Evolutionary conservation across 2,113 vertebrate genomes (phyloP).

Genomic region (Sialia sialis): DNA sequence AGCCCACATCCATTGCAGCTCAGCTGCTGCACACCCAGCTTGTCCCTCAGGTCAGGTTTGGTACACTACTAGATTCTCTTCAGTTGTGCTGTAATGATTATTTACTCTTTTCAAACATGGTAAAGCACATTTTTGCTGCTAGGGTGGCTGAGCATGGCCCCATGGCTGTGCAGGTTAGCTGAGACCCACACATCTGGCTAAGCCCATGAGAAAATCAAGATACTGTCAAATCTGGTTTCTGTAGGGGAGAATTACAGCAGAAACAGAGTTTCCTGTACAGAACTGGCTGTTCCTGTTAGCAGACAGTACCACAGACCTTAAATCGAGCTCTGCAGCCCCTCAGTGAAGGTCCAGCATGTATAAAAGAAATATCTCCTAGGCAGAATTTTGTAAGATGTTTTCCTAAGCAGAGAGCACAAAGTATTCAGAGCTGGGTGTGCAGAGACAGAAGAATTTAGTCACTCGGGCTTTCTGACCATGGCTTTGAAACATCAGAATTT

Average conservation of each 20-base stretch:
- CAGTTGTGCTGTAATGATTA: neutral
- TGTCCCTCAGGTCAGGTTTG: neutral
- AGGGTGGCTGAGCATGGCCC: neutral
- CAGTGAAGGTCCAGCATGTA: neutral
- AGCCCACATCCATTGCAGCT: neutral
- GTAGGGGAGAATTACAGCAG: neutral
- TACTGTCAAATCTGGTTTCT: neutral
- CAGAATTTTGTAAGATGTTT: neutral
- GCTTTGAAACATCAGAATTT: constrained; percentile 28
- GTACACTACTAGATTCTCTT: neutral
- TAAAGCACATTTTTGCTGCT: neutral
- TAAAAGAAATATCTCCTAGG: neutral
- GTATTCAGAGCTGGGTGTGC: neutral
- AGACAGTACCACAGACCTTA: neutral
- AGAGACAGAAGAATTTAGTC: constrained; percentile 17
- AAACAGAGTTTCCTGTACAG: neutral
- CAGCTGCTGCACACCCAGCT: neutral
- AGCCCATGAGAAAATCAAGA: neutral
- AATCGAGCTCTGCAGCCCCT: neutral
- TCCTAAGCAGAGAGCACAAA: neutral
- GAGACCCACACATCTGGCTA: neutral
- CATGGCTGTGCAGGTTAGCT: neutral
- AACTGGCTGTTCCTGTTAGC: constrained; percentile 29
- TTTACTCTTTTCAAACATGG: neutral
- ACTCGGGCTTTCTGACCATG: neutral